Conservation (phyloP, 2,113 vertebrate species). For the Pelecanus crispus region DNA sequence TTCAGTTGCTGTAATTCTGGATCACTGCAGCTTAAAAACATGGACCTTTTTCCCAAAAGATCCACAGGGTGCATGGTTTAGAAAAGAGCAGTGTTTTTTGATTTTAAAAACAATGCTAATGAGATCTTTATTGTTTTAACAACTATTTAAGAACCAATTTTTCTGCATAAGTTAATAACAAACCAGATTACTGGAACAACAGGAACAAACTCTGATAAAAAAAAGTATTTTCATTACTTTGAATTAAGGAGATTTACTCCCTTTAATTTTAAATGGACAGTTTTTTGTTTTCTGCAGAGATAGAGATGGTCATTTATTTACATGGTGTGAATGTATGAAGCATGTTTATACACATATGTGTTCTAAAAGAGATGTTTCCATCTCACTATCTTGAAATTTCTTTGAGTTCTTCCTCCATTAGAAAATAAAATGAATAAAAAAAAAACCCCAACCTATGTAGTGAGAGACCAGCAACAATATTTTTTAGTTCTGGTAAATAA, state of each 20-base stretch:
- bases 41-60: not conserved
- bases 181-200: not conserved
- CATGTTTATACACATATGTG: accelerated
- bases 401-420: not conserved
- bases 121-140: not conserved
- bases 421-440: not conserved
- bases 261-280: not conserved
- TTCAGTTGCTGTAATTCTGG: not conserved
- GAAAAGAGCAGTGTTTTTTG: not conserved
- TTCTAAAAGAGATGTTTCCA: not conserved
- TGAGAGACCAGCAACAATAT: not conserved
- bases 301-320: not conserved
- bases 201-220: not conserved
- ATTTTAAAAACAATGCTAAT: not conserved
- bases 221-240: not conserved
- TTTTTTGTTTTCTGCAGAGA: not conserved
- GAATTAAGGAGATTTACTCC: not conserved
- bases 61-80: not conserved
- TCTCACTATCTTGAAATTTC: not conserved
- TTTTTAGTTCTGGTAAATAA: not conserved
- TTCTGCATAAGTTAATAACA: not conserved
- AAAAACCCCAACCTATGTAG: not conserved
- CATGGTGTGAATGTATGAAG: not conserved
- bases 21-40: not conserved
- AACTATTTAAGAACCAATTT: not conserved